Base-by-base conservation (phyloP, 2,113 vertebrate genomes). In the Cheilinus undulatus region DNA sequence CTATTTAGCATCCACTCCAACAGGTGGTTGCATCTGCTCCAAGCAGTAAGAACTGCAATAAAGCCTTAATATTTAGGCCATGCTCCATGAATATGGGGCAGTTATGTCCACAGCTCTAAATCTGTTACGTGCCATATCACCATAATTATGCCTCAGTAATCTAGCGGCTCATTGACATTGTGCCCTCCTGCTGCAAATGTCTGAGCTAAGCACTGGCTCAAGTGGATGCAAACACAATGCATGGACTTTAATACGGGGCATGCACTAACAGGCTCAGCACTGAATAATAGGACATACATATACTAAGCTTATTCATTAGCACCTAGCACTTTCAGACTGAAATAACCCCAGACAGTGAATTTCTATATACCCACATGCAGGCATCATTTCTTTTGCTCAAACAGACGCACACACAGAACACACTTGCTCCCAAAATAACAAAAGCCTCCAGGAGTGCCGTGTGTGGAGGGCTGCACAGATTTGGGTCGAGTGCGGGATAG, bases 401-500 rank as follows among this genome's bases (percentile, higher is more conserved):
- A 72, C 13, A 52, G 12, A 34, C 32, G 3, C 32, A 34, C 32
- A 34, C 32, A 34, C 32, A 34, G 8, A 34, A 38, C 12, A 56
- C 38, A 28, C 71, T 40, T 58, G 50, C 43, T 63, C 28, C 52
- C 32, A 69, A 54, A 74, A 77, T 26, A 51, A 46, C 57, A 76
- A 84, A 78, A 74, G 23, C 13, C 49, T 57, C 20, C 24, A 19
- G 4, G 22, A 20, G 8, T 38, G 38, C 62, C n/a, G n/a, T 48
- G 24, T 30, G 63, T 50, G 23, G 24, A 68, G 40, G n/a, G 40
- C 66, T 46, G 57, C 67, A 53, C 68, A 83, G 61, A 91, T 88
- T 78, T 87, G 73, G 89, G 89, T 89, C 80, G 82, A 75, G 73
- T 77, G 77, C 70, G 74, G 73, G 57, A 84, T 71, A 54, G 54